Evolutionary conservation across 1,140 invertebrate genomes (phyloP).

Genomic region (Helicoverpa armigera): DNA sequence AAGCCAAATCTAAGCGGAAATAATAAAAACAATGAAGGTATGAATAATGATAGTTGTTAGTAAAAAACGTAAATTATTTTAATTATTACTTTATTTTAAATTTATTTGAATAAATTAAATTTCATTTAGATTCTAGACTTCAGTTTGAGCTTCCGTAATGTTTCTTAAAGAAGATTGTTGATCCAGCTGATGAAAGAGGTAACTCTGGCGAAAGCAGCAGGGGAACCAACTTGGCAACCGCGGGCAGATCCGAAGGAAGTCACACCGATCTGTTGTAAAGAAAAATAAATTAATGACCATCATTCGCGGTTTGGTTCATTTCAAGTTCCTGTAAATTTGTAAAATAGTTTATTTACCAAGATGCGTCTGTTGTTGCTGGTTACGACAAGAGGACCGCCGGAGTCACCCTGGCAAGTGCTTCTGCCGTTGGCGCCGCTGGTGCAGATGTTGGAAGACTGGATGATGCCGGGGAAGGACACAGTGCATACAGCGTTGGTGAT

Average conservation of each 20-base stretch:
- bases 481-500: conserved; percentile 60
- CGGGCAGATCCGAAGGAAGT: conserved; percentile 85
- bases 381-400: conserved; percentile 82
- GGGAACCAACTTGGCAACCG: conserved; percentile 52
- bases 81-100: too few relatives aligned
- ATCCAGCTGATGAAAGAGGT: conserved; percentile 57
- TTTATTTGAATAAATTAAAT: too few relatives aligned
- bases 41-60: too few relatives aligned
- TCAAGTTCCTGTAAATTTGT: too few relatives aligned
- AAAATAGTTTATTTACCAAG: conserved; percentile 48
- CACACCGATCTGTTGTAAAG: conserved; percentile 78
- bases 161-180: conserved; percentile 33
- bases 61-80: too few relatives aligned
- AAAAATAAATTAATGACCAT: background rate
- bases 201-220: conserved; percentile 59
- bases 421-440: conserved; percentile 58
- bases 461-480: conserved; percentile 40
- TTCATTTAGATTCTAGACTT: too few relatives aligned
- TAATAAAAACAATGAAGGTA: too few relatives aligned
- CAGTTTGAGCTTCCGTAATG: background rate
- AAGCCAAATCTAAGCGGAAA: too few relatives aligned
- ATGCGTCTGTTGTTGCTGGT: conserved; percentile 39
- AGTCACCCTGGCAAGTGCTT: conserved; percentile 74
- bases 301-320: too few relatives aligned
- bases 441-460: conserved; percentile 58